These are phyloP conservation scores for Conus canariensis DNA, from an alignment of 2,888 invertebrate genomes.

Conservation along the genomic window DNA sequence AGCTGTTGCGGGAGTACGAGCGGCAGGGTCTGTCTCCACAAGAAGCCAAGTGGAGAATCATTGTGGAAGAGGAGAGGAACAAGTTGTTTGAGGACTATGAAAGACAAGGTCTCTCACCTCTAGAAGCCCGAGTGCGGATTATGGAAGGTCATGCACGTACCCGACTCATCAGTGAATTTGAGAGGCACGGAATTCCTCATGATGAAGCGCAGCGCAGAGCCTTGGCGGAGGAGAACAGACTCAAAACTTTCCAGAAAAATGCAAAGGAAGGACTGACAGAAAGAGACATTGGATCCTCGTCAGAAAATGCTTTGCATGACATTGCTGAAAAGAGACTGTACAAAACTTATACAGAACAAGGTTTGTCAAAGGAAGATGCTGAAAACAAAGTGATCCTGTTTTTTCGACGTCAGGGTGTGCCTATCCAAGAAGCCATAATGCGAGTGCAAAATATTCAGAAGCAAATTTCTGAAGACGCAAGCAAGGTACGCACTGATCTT, in stretches of 20 bases:
- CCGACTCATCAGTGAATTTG: constrained; percentile 30
- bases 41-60: constrained; percentile 19
- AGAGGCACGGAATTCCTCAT: constrained; percentile 29
- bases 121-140: constrained; percentile 29
- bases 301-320: not conserved
- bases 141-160: constrained; percentile 8
- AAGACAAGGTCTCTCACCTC: constrained; percentile 37
- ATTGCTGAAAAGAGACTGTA: constrained; percentile 17
- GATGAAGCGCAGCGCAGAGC: constrained; percentile 24
- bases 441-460: constrained; percentile 23
- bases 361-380: constrained; percentile 10
- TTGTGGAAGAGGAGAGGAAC: constrained; percentile 52
- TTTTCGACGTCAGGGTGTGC: constrained; percentile 26
- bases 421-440: constrained; percentile 37
- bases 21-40: constrained; percentile 34
- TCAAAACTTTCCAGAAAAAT: not conserved
- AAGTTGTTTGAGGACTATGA: constrained; percentile 51
- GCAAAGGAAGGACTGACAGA: not conserved
- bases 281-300: not conserved
- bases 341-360: constrained; percentile 10
- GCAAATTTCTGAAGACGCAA: not conserved
- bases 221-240: constrained; percentile 26
- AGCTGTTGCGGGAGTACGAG: constrained; percentile 44
- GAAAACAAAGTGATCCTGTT: constrained; percentile 35
- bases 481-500: not conserved